Conservation (phyloP, 1,140 invertebrate genomes). For the Nephotettix cincticeps region DNA sequence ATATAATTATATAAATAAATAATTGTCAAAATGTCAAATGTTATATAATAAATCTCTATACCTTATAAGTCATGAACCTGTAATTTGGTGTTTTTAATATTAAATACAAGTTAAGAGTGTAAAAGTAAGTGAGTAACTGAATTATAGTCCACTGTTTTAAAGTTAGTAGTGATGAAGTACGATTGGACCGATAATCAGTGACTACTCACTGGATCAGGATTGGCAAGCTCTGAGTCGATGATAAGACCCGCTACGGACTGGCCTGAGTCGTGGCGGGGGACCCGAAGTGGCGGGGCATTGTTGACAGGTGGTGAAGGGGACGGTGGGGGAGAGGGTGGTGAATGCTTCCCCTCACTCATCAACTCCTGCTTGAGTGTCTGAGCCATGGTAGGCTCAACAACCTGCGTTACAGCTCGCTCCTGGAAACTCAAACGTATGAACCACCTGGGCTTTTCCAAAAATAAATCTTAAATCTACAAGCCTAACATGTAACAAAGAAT, state of each 20-base stretch:
- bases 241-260: slow-evolving; percentile 58
- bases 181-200: too few relatives aligned
- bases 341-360: background rate
- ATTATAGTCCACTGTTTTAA: too few relatives aligned
- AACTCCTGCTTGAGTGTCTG: background rate
- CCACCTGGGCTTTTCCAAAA: too few relatives aligned
- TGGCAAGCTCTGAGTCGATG: slow-evolving; percentile 63
- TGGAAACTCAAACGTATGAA: too few relatives aligned
- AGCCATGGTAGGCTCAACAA: slow-evolving; percentile 2
- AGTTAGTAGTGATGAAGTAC: too few relatives aligned
- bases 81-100: background rate
- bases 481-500: too few relatives aligned
- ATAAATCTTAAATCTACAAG: too few relatives aligned
- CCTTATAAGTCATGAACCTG: too few relatives aligned
- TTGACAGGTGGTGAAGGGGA: background rate
- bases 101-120: background rate
- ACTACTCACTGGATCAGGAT: slow-evolving; percentile 67
- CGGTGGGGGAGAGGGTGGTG: slow-evolving; percentile 20
- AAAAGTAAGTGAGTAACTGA: background rate
- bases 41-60: too few relatives aligned
- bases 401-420: slow-evolving; percentile 27
- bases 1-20: too few relatives aligned
- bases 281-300: background rate
- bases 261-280: background rate
- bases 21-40: too few relatives aligned